Conservation (phyloP, 30 jellyfish, hydroid and myxozoan species). For the Hydractinia symbiolongicarpus region DNA sequence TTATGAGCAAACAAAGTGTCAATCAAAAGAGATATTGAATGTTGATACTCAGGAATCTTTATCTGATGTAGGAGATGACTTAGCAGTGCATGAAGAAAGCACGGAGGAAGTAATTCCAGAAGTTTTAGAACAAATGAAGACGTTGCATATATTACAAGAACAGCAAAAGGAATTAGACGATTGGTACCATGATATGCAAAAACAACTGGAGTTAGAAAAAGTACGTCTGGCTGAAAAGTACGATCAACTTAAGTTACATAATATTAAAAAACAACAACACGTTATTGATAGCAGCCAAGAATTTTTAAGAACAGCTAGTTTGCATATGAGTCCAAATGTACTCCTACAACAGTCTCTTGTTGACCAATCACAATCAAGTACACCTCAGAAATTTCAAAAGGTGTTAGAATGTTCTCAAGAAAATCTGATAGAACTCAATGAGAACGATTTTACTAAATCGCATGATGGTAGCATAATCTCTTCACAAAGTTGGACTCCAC, state of each 20-base stretch:
- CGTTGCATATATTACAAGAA: conserved; percentile 21
- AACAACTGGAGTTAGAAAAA: conserved; percentile 21
- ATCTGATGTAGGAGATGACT: no score
- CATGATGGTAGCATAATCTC: neutral
- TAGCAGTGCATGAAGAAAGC: no score
- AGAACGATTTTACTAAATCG: neutral
- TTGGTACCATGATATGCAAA: conserved; percentile 24
- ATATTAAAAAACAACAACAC: conserved; percentile 13
- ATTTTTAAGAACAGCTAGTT: conserved; percentile 10
- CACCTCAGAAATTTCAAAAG: neutral
- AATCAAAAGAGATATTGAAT: no score
- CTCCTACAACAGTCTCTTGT: neutral
- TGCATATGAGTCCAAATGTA: neutral
- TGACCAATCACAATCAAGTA: neutral
- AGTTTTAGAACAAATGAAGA: conserved; percentile 26
- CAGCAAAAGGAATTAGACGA: conserved; percentile 25
- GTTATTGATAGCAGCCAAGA: conserved; percentile 20
- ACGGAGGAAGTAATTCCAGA: conserved; percentile 11
- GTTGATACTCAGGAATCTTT: no score
- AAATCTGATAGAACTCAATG: neutral
- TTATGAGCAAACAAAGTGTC: no score
- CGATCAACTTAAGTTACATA: conserved; percentile 5
- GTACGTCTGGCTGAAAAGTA: conserved; percentile 11
- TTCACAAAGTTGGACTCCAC: neutral
- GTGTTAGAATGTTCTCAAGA: neutral